These are phyloP conservation scores for Indicator indicator DNA, from an alignment of 2,113 vertebrate genomes.

Conservation along the genomic window DNA sequence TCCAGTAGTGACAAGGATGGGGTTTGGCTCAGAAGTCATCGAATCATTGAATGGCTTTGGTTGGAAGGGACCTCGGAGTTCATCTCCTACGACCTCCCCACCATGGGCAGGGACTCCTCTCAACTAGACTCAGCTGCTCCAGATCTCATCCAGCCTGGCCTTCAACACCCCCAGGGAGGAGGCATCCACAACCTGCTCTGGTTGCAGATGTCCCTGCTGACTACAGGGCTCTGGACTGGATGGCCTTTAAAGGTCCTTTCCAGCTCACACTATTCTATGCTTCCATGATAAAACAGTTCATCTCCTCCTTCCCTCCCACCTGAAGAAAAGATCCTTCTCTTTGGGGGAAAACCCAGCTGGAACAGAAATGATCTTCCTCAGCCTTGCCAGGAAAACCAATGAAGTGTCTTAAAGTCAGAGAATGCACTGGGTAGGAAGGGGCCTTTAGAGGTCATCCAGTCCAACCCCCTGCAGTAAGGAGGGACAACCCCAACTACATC, in stretches of 20 bases:
- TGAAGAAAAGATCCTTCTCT: rapidly evolving
- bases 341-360: neutral
- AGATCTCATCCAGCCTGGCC: too few species aligned
- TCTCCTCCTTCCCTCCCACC: neutral
- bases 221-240: neutral
- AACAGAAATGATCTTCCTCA: neutral
- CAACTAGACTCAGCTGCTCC: too few species aligned
- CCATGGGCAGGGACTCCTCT: too few species aligned
- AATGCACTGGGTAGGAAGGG: too few species aligned
- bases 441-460: too few species aligned
- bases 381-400: neutral
- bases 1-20: neutral
- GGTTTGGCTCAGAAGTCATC: neutral
- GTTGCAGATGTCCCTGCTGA: neutral
- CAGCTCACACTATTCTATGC: neutral
- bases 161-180: too few species aligned
- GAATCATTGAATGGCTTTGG: too few species aligned
- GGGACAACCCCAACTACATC: too few species aligned
- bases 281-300: neutral
- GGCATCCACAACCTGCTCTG: neutral
- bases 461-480: too few species aligned
- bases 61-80: too few species aligned
- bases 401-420: neutral
- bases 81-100: too few species aligned
- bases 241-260: neutral